Base-by-base conservation (phyloP, 2,113 vertebrate species). In the Gavialis gangeticus region DNA sequence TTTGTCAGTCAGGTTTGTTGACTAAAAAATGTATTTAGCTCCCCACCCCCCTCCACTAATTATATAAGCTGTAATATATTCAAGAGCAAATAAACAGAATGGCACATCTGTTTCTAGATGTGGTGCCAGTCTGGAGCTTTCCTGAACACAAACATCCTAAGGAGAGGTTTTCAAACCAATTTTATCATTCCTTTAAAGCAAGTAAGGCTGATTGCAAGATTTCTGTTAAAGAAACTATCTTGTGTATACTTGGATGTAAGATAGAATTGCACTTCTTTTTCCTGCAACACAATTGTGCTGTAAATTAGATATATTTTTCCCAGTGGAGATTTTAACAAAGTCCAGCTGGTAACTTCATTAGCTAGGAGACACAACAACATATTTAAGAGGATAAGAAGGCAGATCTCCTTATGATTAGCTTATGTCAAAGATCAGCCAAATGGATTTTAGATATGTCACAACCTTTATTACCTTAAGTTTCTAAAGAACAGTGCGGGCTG, bases 371-470 rank as follows among this genome's bases (percentile, higher is more conserved):
- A 17, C 30, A 75, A 80, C 34, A 83, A 75, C 87, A 16, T 17
- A 57, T 64, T 55, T 73, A 83, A 82, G 75, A 75, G 88, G 79
- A 89, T 79, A 62, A 93, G 75, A n/a, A 88, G 79, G 87, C 76
- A 91, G 71, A 46, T 69, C 87, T 93, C 30, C 34, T 73, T 79
- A 37, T 76, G 90, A 85, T 78, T 83, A 79, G 62, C 71, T 73
- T 85, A 66, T 77, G 87, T 86, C 54, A 84, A 14, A 66, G 85
- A 87, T 64, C 4, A 15, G 58, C 86, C 94, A 90, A 82, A 76
- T 91, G 87, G 77, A 83, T 83, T 95, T 85, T 6, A 59, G 79
- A 46, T 58, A 2, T 91, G 76, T 92, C 81, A 64, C 77, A 78
- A 55, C 30, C 15, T 87, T 46, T 84, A 10, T 89, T 79, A 66